Evolutionary conservation across 1,140 invertebrate species (phyloP).

Genomic region (Grapholita molesta): DNA sequence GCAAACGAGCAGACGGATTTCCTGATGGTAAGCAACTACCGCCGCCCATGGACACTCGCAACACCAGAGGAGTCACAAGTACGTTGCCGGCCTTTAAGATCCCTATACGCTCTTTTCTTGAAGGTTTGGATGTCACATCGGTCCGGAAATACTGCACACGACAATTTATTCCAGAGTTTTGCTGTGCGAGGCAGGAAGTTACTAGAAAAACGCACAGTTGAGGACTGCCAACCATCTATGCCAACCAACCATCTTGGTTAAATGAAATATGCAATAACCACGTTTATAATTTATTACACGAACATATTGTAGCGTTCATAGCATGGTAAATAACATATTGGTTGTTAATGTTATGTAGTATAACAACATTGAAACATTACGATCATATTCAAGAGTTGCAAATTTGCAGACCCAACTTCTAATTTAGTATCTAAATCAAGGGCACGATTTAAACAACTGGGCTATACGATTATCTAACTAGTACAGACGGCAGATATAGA

Average conservation of each 20-base stretch:
- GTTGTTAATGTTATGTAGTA: not conserved
- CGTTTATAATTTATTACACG: not conserved
- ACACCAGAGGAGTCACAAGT: too few relatives aligned
- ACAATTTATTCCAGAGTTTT: too few relatives aligned
- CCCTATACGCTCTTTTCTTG: too few relatives aligned
- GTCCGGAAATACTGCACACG: too few relatives aligned
- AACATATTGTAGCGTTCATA: not conserved
- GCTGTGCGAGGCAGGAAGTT: too few relatives aligned
- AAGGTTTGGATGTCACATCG: too few relatives aligned
- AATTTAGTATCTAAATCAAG: conserved; percentile 6
- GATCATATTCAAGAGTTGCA: not conserved
- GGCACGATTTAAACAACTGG: conserved; percentile 17
- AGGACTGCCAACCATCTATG: too few relatives aligned
- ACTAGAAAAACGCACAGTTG: too few relatives aligned
- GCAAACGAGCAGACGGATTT: too few relatives aligned
- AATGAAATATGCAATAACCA: not conserved
- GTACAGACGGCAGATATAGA: conserved; percentile 35
- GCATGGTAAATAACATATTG: not conserved
- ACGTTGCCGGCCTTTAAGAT: too few relatives aligned
- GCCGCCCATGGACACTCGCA: too few relatives aligned
- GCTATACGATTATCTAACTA: conserved; percentile 29
- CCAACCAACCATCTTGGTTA: not conserved
- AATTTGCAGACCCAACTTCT: not conserved
- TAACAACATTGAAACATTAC: not conserved
- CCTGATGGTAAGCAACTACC: too few relatives aligned